phyloP scores from a whole-genome alignment of 2,113 vertebrate genomes.

The Edolisoma coerulescens region DNA sequence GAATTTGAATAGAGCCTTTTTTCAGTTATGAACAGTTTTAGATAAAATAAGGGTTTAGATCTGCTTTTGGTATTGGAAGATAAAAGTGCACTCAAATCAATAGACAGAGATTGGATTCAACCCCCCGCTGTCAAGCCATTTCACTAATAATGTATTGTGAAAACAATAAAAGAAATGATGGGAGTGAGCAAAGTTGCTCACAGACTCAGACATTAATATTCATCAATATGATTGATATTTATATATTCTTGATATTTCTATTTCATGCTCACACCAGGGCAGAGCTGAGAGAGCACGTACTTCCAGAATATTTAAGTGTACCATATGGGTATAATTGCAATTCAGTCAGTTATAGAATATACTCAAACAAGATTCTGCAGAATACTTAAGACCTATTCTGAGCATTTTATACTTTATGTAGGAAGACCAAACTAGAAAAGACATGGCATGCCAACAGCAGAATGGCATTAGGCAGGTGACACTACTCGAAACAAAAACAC shows the following conservation, averaged over 20 bases:
- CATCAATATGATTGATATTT: slow-evolving; percentile 35
- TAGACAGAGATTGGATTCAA: background rate
- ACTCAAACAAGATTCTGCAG: background rate
- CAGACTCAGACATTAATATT: slow-evolving; percentile 34
- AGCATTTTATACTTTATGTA: background rate
- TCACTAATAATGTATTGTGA: background rate
- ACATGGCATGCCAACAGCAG: background rate
- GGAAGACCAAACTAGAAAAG: background rate
- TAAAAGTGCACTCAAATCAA: slow-evolving; percentile 24
- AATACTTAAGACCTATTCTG: background rate
- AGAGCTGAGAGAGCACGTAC: background rate
- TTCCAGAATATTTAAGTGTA: background rate
- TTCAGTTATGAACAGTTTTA: background rate
- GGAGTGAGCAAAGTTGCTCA: background rate
- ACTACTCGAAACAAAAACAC: background rate
- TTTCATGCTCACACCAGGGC: background rate
- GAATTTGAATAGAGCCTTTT: background rate
- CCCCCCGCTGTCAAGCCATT: background rate
- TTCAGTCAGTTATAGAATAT: background rate
- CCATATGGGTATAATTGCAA: background rate
- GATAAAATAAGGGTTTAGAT: background rate
- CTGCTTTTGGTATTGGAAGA: background rate
- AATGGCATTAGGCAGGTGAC: background rate
- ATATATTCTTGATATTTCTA: slow-evolving; percentile 45
- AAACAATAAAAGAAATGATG: background rate